These are phyloP conservation scores for Mallateleia sp. DNA, from an alignment of 2,888 invertebrate genomes.

Conservation along the genomic window DNA sequence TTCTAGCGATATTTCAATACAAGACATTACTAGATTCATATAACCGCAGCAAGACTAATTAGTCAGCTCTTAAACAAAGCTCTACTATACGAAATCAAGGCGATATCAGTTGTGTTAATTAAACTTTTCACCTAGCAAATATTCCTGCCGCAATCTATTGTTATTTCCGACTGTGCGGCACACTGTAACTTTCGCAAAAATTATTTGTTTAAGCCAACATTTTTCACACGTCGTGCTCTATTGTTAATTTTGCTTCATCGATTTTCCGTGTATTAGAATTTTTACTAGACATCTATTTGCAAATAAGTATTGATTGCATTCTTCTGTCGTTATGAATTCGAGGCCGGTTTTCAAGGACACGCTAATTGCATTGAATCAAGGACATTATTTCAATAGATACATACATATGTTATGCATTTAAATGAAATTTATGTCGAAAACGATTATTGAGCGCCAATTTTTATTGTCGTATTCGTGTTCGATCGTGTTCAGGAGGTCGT, in stretches of 20 bases:
- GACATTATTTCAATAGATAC: constrained; percentile 63
- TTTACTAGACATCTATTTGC: constrained; percentile 10
- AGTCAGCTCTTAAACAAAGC: constrained; percentile 65
- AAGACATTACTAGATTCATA: constrained; percentile 66
- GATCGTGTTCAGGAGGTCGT: constrained; percentile 60
- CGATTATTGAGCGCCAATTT: constrained; percentile 73
- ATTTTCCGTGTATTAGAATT: constrained; percentile 4
- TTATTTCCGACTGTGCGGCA: constrained; percentile 22
- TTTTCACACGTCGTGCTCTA: constrained; percentile 39
- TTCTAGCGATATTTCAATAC: constrained; percentile 59
- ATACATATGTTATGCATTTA: constrained; percentile 68
- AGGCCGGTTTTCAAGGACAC: constrained; percentile 58
- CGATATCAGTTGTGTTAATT: constrained; percentile 66
- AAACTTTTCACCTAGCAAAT: constrained; percentile 70
- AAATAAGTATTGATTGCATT: constrained; percentile 32
- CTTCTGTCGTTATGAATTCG: constrained; percentile 25
- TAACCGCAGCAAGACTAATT: constrained; percentile 69
- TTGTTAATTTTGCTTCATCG: constrained; percentile 18
- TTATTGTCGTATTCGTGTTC: constrained; percentile 65
- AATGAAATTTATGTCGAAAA: constrained; percentile 72
- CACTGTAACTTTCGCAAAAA: constrained; percentile 42
- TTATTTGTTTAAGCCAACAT: constrained; percentile 48
- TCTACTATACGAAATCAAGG: constrained; percentile 65
- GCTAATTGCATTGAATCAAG: constrained; percentile 66
- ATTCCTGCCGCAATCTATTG: constrained; percentile 38